Evolutionary conservation across 2,888 invertebrate genomes (phyloP).

Genomic region (Coenonympha glycerion): DNA sequence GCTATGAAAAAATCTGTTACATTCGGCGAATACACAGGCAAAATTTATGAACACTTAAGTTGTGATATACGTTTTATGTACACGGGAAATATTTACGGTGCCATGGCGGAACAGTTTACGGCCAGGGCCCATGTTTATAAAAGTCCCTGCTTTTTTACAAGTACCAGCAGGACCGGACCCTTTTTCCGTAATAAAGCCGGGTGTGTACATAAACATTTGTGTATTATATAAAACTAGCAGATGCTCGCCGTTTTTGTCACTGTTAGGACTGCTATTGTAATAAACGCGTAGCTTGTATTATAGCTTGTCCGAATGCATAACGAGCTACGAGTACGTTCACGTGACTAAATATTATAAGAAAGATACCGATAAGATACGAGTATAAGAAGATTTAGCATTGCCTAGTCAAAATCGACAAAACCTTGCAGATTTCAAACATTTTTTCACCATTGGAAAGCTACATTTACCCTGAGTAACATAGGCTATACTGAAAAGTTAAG

Average conservation of each 20-base stretch:
- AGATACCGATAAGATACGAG: too few relatives aligned
- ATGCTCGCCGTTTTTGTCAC: background rate
- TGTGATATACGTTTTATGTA: constrained; percentile 13
- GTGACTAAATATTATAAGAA: too few relatives aligned
- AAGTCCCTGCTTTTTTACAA: constrained; percentile 37
- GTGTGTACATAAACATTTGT: constrained; percentile 1
- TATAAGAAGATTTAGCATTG: too few relatives aligned
- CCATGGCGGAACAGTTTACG: constrained; percentile 18
- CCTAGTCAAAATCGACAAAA: too few relatives aligned
- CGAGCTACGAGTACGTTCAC: too few relatives aligned
- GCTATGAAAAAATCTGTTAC: constrained; percentile 3
- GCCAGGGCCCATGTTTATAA: constrained; percentile 47
- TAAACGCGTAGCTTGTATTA: too few relatives aligned
- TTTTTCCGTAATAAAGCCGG: constrained; percentile 14
- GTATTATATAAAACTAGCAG: background rate
- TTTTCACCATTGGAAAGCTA: too few relatives aligned
- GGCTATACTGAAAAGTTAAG: too few relatives aligned
- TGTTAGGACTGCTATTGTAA: background rate
- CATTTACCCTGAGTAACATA: too few relatives aligned
- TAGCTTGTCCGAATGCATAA: too few relatives aligned
- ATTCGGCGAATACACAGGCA: background rate
- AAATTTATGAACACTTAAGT: constrained; percentile 12
- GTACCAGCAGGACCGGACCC: constrained; percentile 9
- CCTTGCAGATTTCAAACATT: too few relatives aligned
- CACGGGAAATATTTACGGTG: constrained; percentile 12